Evolutionary conservation across 2,888 invertebrate genomes (phyloP).

Genomic region (Lasiommata megera): DNA sequence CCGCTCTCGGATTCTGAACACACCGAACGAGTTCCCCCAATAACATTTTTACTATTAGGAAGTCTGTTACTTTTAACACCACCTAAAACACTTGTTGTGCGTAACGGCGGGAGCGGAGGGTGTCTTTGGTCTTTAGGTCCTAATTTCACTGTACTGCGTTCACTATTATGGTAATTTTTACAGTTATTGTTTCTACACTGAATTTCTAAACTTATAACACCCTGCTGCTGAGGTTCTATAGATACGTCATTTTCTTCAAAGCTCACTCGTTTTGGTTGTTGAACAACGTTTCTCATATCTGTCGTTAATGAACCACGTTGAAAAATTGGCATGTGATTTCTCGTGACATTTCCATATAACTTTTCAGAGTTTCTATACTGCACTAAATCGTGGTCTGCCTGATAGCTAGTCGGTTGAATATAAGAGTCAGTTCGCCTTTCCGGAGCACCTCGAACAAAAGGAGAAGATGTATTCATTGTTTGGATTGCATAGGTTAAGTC

Average conservation of each 20-base stretch:
- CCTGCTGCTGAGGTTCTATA: slow-evolving; percentile 28
- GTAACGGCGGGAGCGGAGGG: slow-evolving; percentile 61
- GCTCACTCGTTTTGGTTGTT: slow-evolving; percentile 55
- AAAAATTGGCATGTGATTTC: slow-evolving; percentile 41
- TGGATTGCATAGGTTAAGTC: slow-evolving; percentile 48
- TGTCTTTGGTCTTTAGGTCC: slow-evolving; percentile 29
- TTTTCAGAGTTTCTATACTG: slow-evolving; percentile 57
- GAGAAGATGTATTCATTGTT: slow-evolving; percentile 43
- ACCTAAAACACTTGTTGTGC: slow-evolving; percentile 60
- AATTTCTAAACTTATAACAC: slow-evolving; percentile 24
- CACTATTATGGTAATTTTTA: slow-evolving; percentile 3
- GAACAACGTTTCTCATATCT: slow-evolving; percentile 34
- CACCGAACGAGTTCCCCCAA: slow-evolving; percentile 43
- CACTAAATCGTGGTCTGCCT: slow-evolving; percentile 45
- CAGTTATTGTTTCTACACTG: neutral
- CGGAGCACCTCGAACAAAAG: slow-evolving; percentile 56
- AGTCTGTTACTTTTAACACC: slow-evolving; percentile 39
- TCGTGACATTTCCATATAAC: slow-evolving; percentile 37
- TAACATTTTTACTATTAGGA: slow-evolving; percentile 42
- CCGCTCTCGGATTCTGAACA: slow-evolving; percentile 86
- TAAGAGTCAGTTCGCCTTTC: slow-evolving; percentile 66
- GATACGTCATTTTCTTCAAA: slow-evolving; percentile 49
- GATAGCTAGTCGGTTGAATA: slow-evolving; percentile 42
- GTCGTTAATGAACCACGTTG: slow-evolving; percentile 45
- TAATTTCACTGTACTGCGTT: slow-evolving; percentile 6